phyloP scores from a whole-genome alignment of 2,888 invertebrate genomes.

The Agapostemon virescens region DNA sequence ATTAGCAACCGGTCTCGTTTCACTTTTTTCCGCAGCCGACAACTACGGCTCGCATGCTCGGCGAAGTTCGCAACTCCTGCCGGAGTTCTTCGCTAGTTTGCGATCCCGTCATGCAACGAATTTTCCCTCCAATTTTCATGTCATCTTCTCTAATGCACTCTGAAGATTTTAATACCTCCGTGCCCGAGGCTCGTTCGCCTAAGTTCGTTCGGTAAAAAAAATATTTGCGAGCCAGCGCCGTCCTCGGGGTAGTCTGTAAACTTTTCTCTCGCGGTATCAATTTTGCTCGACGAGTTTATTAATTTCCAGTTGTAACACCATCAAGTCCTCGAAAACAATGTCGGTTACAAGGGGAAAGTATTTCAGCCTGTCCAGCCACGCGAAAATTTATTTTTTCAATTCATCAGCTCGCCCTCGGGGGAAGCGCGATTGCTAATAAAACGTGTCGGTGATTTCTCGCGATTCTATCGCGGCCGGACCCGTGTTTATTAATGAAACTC shows the following conservation, averaged over 20 bases:
- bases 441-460: conserved; percentile 25
- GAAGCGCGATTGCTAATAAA: conserved; percentile 10
- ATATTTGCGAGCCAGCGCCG: not conserved
- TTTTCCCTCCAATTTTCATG: not conserved
- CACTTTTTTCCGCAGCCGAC: not conserved
- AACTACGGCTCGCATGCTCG: not conserved
- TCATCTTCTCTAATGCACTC: not conserved
- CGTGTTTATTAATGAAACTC: conserved; percentile 34
- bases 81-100: conserved; percentile 7
- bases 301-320: not conserved
- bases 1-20: not conserved
- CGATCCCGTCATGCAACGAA: not conserved
- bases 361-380: not conserved
- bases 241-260: not conserved
- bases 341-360: not conserved
- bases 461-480: conserved; percentile 2
- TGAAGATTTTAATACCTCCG: conserved; percentile 1
- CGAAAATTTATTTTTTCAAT: conserved; percentile 3
- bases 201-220: not conserved
- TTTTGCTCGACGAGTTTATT: not conserved
- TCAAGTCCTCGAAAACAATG: not conserved
- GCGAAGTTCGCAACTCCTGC: not conserved
- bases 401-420: not conserved
- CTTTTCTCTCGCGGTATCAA: not conserved
- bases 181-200: not conserved